Evolutionary conservation across 1,140 invertebrate genomes (phyloP), one percentile per base, ranked within the genome.

Genomic region (Copidosoma floridanum): DNA sequence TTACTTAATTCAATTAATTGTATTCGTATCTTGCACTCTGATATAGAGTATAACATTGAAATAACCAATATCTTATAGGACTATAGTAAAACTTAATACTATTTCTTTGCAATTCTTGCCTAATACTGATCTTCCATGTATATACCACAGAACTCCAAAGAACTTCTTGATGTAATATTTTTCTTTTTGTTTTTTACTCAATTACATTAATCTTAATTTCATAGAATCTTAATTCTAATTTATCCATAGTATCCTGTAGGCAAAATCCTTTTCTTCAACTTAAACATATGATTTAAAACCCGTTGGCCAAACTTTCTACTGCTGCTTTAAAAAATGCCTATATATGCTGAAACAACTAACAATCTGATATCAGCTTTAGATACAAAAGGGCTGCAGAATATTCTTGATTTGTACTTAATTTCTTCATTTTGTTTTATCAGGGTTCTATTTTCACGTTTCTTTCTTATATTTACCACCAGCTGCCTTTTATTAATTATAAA

Each of bases 311-410:
- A 54, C 51, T 55, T 37, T 43, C 23, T n/a, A 23, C 56, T 50
- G 32, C 29, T 23, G 20, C 37, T 55, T 50, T 59, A 53, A 56
- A 32, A 61, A 38, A 55, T 48, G 37, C 52, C 55, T 46, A 54
- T n/a, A 56, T 66, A 58, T 68, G 62, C 58, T 71, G 65, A 72
- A 68, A 68, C 40, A 67, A 73, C 51, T 67, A 67, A 77, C 78
- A 75, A 74, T 76, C 71, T 71, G 71, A 75, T 80, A 75, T 72
- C 75, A 72, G 67, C 71, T 77, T 69, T 64, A 69, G 70, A 77
- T 80, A 79, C 71, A 80, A 80, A 80, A 80, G 78, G 77, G 78
- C 78, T 79, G 74, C 77, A 71, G 72, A n/a, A n/a, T 52, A 69
- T 68, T 64, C 58, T 65, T 57, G 29, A 52, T 35, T 57, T 60